Evolutionary conservation across 2,888 invertebrate species (phyloP).

Genomic region (Camponotus fellah): DNA sequence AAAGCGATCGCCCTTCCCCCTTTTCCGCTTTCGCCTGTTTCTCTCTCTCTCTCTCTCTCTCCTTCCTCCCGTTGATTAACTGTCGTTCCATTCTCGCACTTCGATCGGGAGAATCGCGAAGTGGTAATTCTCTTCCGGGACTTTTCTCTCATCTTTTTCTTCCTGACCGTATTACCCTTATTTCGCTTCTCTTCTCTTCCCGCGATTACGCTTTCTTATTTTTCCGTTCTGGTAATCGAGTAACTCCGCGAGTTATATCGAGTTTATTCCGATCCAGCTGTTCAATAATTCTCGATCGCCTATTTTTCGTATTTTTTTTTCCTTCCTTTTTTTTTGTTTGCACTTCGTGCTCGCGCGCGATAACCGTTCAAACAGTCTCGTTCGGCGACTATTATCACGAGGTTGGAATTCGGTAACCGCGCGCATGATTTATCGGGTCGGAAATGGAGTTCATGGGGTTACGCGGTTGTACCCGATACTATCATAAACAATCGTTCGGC

Average conservation of each 20-base stretch:
- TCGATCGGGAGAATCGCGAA: slow-evolving; percentile 29
- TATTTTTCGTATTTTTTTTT: neutral
- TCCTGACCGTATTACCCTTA: slow-evolving; percentile 21
- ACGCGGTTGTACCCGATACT: slow-evolving; percentile 43
- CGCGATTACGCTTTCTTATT: slow-evolving; percentile 20
- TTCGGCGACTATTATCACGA: slow-evolving; percentile 48
- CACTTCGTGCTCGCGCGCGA: slow-evolving; percentile 1
- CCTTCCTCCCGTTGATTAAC: slow-evolving; percentile 28
- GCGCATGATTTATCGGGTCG: slow-evolving; percentile 62
- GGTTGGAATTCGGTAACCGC: slow-evolving; percentile 54
- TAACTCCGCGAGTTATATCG: slow-evolving; percentile 31
- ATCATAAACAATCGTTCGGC: slow-evolving; percentile 47
- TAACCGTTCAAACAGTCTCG: slow-evolving; percentile 39
- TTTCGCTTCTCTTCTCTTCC: neutral
- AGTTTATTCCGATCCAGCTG: slow-evolving; percentile 28
- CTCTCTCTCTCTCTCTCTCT: neutral
- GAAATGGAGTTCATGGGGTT: slow-evolving; percentile 55
- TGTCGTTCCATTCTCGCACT: slow-evolving; percentile 42
- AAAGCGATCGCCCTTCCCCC: slow-evolving; percentile 29
- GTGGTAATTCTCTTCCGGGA: slow-evolving; percentile 24
- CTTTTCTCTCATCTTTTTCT: neutral
- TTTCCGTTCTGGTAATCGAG: slow-evolving; percentile 27
- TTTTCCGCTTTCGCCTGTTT: neutral
- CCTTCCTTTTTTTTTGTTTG: slow-evolving; percentile 10
- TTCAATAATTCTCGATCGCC: slow-evolving; percentile 16